Evolutionary conservation across 64 coral and sea anemone species (phyloP).

Genomic region (Orbicella faveolata): DNA sequence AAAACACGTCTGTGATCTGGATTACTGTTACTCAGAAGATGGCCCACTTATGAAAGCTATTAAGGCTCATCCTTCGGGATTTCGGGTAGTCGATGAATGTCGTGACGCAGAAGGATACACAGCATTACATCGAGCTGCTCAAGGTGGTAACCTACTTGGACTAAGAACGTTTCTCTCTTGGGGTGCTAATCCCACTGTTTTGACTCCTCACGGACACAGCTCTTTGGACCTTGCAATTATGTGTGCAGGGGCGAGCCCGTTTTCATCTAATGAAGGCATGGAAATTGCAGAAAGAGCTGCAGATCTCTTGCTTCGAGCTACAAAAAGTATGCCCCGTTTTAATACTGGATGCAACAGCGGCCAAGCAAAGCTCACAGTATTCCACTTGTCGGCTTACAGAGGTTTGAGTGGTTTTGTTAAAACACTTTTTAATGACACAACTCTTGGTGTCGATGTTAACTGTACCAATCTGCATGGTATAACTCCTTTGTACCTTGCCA

Average conservation of each 20-base stretch:
- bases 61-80: slow-evolving; percentile 42
- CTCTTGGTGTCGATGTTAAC: slow-evolving; percentile 45
- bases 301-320: slow-evolving; percentile 17
- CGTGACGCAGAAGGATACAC: slow-evolving; percentile 67
- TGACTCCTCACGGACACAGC: slow-evolving; percentile 20
- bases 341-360: neutral
- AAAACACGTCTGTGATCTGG: neutral
- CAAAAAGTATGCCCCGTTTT: neutral
- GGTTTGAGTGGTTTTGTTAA: slow-evolving; percentile 10
- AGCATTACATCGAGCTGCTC: slow-evolving; percentile 61
- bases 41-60: slow-evolving; percentile 58
- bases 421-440: neutral
- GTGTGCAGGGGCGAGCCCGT: neutral
- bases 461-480: slow-evolving; percentile 52
- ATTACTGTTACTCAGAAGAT: neutral
- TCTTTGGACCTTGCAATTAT: slow-evolving; percentile 43
- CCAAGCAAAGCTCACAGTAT: slow-evolving; percentile 3
- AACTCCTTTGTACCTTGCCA: slow-evolving; percentile 66
- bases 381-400: slow-evolving; percentile 34
- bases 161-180: slow-evolving; percentile 37
- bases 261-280: neutral
- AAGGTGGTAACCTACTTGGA: slow-evolving; percentile 56
- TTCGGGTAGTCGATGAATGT: slow-evolving; percentile 48
- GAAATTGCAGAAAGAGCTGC: neutral
- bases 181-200: slow-evolving; percentile 20